These are phyloP conservation scores for Stenurella melanura DNA, from an alignment of 2,888 invertebrate species.

Conservation along the genomic window DNA sequence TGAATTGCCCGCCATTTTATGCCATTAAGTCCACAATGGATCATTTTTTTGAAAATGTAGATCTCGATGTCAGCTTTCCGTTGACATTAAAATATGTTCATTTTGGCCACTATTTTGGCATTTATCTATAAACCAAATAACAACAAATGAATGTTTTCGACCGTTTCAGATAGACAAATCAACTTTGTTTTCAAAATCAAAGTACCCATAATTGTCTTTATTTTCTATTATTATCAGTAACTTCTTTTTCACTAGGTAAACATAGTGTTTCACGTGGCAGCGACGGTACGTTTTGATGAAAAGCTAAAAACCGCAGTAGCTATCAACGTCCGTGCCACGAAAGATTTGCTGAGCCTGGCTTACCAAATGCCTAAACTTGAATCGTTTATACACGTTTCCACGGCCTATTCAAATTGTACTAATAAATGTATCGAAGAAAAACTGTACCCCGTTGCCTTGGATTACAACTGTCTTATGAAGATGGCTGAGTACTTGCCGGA, in stretches of 20 bases:
- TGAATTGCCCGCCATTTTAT: too few species aligned
- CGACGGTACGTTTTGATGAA: constrained; percentile 83
- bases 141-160: too few species aligned
- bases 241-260: constrained; percentile 65
- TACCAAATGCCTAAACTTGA: constrained; percentile 80
- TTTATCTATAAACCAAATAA: too few species aligned
- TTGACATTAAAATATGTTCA: too few species aligned
- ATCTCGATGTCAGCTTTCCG: too few species aligned
- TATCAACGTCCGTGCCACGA: constrained; percentile 84
- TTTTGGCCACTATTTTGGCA: too few species aligned
- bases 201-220: too few species aligned
- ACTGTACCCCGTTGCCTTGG: constrained; percentile 76
- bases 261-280: constrained; percentile 77
- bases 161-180: too few species aligned
- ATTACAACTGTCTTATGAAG: constrained; percentile 74
- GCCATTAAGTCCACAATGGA: too few species aligned
- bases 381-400: constrained; percentile 77
- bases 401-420: constrained; percentile 76
- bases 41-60: too few species aligned
- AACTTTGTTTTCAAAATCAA: too few species aligned
- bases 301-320: constrained; percentile 82
- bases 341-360: constrained; percentile 80
- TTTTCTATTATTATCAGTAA: too few species aligned
- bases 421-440: constrained; percentile 74
- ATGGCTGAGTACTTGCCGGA: constrained; percentile 75